A percentile compares a stretch with the other conserved stretches of the same genome.
Conservation (phyloP, 2,797 vertebrate species). For the Gallinago stenura region DNA sequence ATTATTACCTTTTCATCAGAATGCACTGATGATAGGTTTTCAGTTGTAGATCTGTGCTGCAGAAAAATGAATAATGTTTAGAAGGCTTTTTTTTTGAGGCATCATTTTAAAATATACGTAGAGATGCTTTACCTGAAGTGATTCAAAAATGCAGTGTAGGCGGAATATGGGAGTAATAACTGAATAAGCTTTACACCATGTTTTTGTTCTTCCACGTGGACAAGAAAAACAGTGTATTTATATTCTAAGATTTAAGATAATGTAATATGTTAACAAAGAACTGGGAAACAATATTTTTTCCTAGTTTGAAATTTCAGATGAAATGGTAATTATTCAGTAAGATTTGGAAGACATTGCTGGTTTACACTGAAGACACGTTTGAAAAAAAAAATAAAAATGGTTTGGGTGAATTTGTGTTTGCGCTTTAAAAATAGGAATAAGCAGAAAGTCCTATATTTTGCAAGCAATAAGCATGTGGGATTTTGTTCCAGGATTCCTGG, state of each 20-base stretch:
- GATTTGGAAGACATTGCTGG: not conserved
- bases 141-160: slow-evolving; percentile 55
- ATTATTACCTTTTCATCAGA: slow-evolving; percentile 81
- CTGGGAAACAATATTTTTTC: not conserved
- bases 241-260: slow-evolving; percentile 27
- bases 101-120: slow-evolving; percentile 62
- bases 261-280: not conserved
- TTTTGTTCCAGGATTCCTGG: not conserved
- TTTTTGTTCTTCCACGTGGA: slow-evolving; percentile 46
- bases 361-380: not conserved
- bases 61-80: slow-evolving; percentile 69
- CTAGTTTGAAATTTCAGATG: not conserved
- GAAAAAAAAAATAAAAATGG: not conserved
- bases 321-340: not conserved
- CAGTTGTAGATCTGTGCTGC: slow-evolving; percentile 69
- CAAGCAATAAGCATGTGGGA: not conserved
- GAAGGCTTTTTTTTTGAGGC: slow-evolving; percentile 38
- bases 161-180: slow-evolving; percentile 55
- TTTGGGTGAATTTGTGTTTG: not conserved
- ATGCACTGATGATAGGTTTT: slow-evolving; percentile 80
- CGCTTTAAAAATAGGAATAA: not conserved
- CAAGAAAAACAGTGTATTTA: slow-evolving; percentile 49
- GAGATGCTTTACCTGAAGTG: slow-evolving; percentile 66
- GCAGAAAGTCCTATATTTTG: not conserved
- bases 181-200: slow-evolving; percentile 30